These are phyloP conservation scores for Anticlea derivata DNA, from an alignment of 2,888 invertebrate species.

Conservation along the genomic window DNA sequence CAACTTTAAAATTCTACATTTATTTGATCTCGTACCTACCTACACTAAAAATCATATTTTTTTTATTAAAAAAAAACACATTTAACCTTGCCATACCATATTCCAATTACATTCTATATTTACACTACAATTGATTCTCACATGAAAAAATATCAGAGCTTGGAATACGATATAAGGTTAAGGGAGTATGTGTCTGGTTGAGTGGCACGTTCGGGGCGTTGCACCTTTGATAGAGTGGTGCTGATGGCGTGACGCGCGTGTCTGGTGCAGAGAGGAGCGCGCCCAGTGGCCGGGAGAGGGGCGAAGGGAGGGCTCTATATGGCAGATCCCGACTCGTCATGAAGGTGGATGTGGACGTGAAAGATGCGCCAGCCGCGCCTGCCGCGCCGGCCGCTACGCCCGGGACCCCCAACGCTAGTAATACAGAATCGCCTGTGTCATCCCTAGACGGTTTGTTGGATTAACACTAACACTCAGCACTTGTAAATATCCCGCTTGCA, in stretches of 20 bases:
- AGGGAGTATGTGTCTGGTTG: conserved; percentile 20
- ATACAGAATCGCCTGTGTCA: conserved; percentile 75
- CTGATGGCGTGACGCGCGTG: conserved; percentile 61
- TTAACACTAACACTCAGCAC: conserved; percentile 41
- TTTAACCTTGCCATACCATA: neutral
- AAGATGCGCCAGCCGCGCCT: conserved; percentile 60
- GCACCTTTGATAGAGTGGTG: conserved; percentile 48
- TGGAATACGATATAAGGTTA: conserved; percentile 21
- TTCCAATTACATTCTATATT: conserved; percentile 14
- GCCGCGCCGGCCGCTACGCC: conserved; percentile 54
- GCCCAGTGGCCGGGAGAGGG: conserved; percentile 50
- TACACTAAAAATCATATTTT: no score
- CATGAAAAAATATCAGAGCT: conserved; percentile 8
- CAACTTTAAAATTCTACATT: no score
- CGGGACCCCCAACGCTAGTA: conserved; percentile 66
- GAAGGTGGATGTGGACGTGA: conserved; percentile 68
- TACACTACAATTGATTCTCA: neutral
- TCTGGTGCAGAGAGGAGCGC: conserved; percentile 69
- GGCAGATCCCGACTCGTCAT: conserved; percentile 55
- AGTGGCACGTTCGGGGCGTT: conserved; percentile 27
- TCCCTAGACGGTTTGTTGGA: conserved; percentile 78
- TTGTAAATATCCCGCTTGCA: conserved; percentile 50
- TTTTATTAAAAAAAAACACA: no score
- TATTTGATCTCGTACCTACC: no score
- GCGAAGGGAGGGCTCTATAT: conserved; percentile 56